Percentiles rank a stretch among this genome's conserved stretches.
These are phyloP conservation scores for Fulica atra DNA, from an alignment of 2,113 vertebrate genomes.

Conservation along the genomic window DNA sequence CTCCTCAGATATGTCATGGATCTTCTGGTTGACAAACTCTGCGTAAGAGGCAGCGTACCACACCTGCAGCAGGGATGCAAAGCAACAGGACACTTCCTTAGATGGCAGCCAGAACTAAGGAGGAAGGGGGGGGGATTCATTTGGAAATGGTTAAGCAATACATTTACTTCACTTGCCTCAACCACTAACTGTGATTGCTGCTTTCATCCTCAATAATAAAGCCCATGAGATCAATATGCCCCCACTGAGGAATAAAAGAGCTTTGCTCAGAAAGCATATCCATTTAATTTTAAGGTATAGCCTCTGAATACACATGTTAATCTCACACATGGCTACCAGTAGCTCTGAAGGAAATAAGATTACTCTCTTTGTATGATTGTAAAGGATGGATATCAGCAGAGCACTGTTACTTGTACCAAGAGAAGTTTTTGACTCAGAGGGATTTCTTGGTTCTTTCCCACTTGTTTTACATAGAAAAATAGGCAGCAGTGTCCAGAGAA, in stretches of 20 bases:
- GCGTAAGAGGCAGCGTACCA: constrained; percentile 98
- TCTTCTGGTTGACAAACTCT: constrained; percentile 94
- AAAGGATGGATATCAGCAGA: not conserved
- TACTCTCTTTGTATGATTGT: not conserved
- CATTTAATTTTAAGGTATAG: constrained; percentile 16
- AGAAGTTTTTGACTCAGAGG: not conserved
- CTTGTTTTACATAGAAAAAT: not conserved
- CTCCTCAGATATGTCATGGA: constrained; percentile 94
- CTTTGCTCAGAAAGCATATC: not conserved
- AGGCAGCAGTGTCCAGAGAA: not conserved
- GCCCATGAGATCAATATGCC: not conserved
- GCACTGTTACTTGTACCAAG: not conserved
- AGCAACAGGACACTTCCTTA: not conserved
- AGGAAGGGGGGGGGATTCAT: not conserved
- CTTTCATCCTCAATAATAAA: not conserved
- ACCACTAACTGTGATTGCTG: not conserved
- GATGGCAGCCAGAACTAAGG: not conserved
- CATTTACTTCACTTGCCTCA: not conserved
- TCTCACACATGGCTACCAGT: not conserved
- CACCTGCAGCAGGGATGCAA: constrained; percentile 78
- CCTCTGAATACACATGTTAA: not conserved
- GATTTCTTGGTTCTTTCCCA: not conserved
- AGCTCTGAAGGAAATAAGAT: not conserved
- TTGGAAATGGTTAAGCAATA: not conserved
- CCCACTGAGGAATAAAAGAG: not conserved